Base-by-base conservation (phyloP, 2,113 vertebrate species). In the Carettochelys insculpta region DNA sequence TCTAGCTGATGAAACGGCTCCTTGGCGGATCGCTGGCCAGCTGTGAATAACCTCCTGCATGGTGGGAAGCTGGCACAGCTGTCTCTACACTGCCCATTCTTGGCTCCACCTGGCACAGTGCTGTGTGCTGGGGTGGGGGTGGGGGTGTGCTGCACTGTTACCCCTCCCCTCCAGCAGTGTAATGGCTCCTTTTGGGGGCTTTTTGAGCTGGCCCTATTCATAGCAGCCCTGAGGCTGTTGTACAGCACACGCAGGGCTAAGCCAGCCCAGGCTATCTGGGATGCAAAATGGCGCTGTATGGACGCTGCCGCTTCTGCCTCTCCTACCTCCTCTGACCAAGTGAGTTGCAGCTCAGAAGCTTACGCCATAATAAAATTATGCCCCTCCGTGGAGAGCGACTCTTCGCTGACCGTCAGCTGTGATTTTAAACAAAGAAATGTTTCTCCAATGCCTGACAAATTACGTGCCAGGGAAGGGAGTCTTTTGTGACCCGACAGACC, bases 11-110 rank as follows among this genome's bases (percentile, higher is more conserved):
- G 38, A 27, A 6, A 75, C 53, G 53, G 3, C 22, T 48, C 27
- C 58, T 65, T 58, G 27, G 27, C 58, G 10, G 47, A n/a, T 51
- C 52, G 34, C 54, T 0, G 2, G 34, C 4, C 25, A 77, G 27
- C 45, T 24, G 51, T 22, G 52, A 75, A 73, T 68, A 53, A 56
- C 52, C 71, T 11, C 12, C 16, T 51, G 31, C 54, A 2, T n/a
- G 29, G 5, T n/a, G 45, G 50, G 17, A n/a, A 17, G 27, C 43
- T 41, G 5, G 24, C 0, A 8, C 9, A 38, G 58, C 22, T 31
- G 58, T 41, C 61, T 38, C 61, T 29, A n/a, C 0, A 0, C 19
- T 13, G 24, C 25, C 50, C 14, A 0, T 0, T 77, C 20, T 3
- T 45, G 53, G 11, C 45, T n/a, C 47, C 75, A 25, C 41, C n/a